phyloP scores from a whole-genome alignment of 1,140 invertebrate genomes.

The Drosophila ironensis region DNA sequence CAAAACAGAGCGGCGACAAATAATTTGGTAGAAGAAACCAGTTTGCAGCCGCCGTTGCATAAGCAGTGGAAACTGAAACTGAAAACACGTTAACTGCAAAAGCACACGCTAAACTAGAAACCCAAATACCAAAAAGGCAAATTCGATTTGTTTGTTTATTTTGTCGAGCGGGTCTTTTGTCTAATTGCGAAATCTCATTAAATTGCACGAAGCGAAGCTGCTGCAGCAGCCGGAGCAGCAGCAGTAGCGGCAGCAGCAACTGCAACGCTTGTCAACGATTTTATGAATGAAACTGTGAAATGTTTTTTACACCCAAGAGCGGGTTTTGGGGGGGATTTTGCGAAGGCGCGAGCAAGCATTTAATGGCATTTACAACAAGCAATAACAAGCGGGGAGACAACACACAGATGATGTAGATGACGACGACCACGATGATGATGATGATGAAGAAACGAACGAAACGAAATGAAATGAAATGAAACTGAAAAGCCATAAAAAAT shows the following conservation, averaged over 20 bases:
- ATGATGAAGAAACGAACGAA: background rate
- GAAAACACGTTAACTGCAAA: conserved; percentile 45
- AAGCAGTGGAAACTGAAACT: conserved; percentile 13
- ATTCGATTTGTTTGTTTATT: conserved; percentile 42
- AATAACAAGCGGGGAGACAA: conserved; percentile 27
- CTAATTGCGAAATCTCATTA: conserved; percentile 46
- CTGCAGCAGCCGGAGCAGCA: background rate
- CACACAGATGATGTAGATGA: conserved; percentile 5
- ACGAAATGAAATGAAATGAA: background rate
- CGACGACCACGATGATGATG: background rate
- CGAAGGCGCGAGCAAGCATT: conserved; percentile 48
- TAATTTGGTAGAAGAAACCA: conserved; percentile 32
- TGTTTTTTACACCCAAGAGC: conserved; percentile 14
- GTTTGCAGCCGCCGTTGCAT: conserved; percentile 40
- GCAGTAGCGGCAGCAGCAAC: background rate
- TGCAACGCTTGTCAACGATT: conserved; percentile 46
- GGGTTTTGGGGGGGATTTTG: too few relatives aligned
- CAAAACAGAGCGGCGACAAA: conserved; percentile 28
- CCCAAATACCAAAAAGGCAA: conserved; percentile 60
- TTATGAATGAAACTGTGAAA: conserved; percentile 58
- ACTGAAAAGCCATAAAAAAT: conserved; percentile 10
- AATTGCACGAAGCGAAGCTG: conserved; percentile 10
- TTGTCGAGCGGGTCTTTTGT: conserved; percentile 37
- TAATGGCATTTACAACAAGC: conserved; percentile 56
- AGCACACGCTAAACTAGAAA: conserved; percentile 53